A percentile compares a stretch with the other conserved stretches of the same genome.
These are phyloP conservation scores for Dermatemys mawii DNA, from an alignment of 2,113 vertebrate genomes.

Conservation along the genomic window DNA sequence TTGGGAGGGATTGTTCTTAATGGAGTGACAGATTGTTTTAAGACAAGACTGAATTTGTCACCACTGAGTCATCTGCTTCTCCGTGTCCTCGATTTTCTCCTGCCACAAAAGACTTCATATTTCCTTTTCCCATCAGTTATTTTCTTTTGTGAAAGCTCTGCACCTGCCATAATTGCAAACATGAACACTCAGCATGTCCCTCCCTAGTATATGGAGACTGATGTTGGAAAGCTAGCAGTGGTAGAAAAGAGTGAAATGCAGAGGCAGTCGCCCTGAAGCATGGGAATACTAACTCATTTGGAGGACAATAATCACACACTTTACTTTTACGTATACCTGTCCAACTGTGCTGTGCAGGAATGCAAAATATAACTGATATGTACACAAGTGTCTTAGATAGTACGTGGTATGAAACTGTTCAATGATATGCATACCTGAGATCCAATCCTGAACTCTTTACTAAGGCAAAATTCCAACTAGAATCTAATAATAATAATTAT, in stretches of 20 bases:
- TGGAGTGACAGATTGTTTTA: neutral
- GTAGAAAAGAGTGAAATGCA: neutral
- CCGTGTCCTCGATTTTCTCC: neutral
- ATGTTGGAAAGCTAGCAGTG: neutral
- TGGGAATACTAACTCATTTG: neutral
- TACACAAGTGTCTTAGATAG: neutral
- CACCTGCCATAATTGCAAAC: neutral
- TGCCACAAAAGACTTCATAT: neutral
- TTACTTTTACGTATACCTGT: neutral
- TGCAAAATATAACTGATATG: neutral
- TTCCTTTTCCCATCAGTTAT: neutral
- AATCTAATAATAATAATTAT: neutral
- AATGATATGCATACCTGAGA: neutral
- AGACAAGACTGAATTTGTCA: neutral
- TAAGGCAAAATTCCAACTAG: neutral
- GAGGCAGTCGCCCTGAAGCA: neutral
- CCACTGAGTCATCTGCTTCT: neutral
- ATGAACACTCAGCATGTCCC: neutral
- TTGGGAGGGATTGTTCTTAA: neutral
- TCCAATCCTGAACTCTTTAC: neutral
- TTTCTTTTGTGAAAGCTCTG: neutral
- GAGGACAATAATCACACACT: neutral
- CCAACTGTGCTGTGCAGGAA: neutral
- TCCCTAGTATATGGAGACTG: neutral
- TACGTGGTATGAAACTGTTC: neutral